phyloP scores from a whole-genome alignment of 1,140 invertebrate genomes.

The Calycopis cecrops region DNA sequence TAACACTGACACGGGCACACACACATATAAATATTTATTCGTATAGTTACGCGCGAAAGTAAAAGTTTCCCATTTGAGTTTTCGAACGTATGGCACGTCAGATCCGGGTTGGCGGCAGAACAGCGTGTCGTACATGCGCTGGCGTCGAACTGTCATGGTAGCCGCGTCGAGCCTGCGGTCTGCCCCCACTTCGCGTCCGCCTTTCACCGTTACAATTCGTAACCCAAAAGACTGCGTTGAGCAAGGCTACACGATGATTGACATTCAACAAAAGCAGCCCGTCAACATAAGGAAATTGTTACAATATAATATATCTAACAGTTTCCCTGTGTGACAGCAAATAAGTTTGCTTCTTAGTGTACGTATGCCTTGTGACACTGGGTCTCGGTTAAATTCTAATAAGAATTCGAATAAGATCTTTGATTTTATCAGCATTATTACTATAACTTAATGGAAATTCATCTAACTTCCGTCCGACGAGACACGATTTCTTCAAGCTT shows the following conservation, averaged over 20 bases:
- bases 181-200: constrained; percentile 51
- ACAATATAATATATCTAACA: constrained; percentile 13
- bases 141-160: constrained; percentile 37
- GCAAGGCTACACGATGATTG: constrained; percentile 68
- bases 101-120: constrained; percentile 24
- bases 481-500: too few relatives aligned
- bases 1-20: constrained; percentile 36
- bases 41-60: constrained; percentile 49
- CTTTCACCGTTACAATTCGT: constrained; percentile 71
- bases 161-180: constrained; percentile 22
- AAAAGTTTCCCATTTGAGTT: constrained; percentile 55
- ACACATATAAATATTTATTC: constrained; percentile 26
- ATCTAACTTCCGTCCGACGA: too few relatives aligned
- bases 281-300: constrained; percentile 49
- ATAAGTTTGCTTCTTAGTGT: too few relatives aligned
- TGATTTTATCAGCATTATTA: too few relatives aligned
- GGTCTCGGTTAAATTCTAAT: too few relatives aligned
- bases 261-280: constrained; percentile 63
- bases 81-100: constrained; percentile 23
- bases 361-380: too few relatives aligned
- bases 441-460: too few relatives aligned
- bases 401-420: too few relatives aligned
- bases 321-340: too few relatives aligned
- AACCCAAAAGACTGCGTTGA: constrained; percentile 56
- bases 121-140: constrained; percentile 35